Evolutionary conservation across 2,113 vertebrate species (phyloP).

Genomic region (Malurus cyaneus): DNA sequence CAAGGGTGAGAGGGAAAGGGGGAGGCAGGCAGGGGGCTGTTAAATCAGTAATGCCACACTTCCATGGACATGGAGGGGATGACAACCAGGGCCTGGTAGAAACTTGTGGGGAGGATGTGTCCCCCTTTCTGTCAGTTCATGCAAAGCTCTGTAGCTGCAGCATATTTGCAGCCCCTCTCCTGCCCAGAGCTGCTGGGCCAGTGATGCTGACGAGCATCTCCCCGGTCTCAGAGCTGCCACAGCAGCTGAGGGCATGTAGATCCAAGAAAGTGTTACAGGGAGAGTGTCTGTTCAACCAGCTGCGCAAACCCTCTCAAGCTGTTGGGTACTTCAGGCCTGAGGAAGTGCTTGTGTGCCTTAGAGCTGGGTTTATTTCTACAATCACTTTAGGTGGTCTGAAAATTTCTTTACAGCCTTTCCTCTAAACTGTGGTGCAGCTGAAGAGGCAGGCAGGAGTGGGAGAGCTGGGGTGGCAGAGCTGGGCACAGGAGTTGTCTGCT

Average conservation of each 20-base stretch:
- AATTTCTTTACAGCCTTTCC: background rate
- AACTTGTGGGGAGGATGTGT: background rate
- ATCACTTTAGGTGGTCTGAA: background rate
- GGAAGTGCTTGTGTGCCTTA: background rate
- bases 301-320: fast-evolving
- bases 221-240: background rate
- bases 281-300: fast-evolving
- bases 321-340: background rate
- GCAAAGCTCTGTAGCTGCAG: background rate
- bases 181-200: fast-evolving
- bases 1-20: background rate
- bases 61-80: background rate
- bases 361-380: background rate
- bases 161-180: background rate
- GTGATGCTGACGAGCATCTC: background rate
- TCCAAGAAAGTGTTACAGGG: background rate
- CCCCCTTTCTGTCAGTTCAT: background rate
- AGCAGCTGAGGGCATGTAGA: background rate
- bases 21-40: background rate
- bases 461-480: background rate
- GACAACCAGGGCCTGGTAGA: background rate
- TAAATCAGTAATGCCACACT: background rate
- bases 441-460: background rate
- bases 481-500: fast-evolving
- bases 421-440: background rate